phyloP scores from a whole-genome alignment of 2,797 vertebrate species.

The Poeciliopsis gracilis region DNA sequence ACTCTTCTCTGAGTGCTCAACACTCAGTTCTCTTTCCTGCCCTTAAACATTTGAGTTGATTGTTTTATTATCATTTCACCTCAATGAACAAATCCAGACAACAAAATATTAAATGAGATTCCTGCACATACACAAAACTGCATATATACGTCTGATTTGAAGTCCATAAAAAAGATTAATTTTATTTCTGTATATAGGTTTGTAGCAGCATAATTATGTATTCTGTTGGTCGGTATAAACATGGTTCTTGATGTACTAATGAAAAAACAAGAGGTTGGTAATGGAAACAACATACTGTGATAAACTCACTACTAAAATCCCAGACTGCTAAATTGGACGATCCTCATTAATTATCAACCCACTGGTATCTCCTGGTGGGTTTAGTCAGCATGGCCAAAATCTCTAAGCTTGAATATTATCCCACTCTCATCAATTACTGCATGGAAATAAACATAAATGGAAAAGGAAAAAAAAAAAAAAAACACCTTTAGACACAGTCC shows the following conservation, averaged over 20 bases:
- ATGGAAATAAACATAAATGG: slow-evolving; percentile 11
- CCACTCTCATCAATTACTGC: slow-evolving; percentile 26
- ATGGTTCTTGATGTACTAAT: slow-evolving; percentile 29
- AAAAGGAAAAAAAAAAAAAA: slow-evolving; percentile 15
- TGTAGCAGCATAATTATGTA: slow-evolving; percentile 20
- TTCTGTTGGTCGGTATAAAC: slow-evolving; percentile 16
- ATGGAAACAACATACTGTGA: slow-evolving; percentile 20
- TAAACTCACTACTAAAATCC: slow-evolving; percentile 26
- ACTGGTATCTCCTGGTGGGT: slow-evolving; percentile 21
- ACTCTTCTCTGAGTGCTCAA: background rate
- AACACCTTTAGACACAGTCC: slow-evolving; percentile 12
- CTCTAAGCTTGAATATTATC: slow-evolving; percentile 5
- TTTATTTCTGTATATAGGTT: background rate
- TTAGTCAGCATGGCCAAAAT: slow-evolving; percentile 33
- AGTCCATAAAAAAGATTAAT: background rate
- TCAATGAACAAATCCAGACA: background rate
- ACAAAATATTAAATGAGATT: background rate
- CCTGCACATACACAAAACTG: background rate
- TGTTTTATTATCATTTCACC: background rate
- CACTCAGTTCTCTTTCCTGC: background rate
- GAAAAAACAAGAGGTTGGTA: slow-evolving; percentile 24
- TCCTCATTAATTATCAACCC: slow-evolving; percentile 55
- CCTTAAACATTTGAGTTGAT: background rate
- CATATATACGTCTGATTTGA: background rate
- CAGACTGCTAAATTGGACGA: slow-evolving; percentile 32